phyloP scores from a whole-genome alignment of 2,797 vertebrate genomes.

The Neomorphus geoffroyi region DNA sequence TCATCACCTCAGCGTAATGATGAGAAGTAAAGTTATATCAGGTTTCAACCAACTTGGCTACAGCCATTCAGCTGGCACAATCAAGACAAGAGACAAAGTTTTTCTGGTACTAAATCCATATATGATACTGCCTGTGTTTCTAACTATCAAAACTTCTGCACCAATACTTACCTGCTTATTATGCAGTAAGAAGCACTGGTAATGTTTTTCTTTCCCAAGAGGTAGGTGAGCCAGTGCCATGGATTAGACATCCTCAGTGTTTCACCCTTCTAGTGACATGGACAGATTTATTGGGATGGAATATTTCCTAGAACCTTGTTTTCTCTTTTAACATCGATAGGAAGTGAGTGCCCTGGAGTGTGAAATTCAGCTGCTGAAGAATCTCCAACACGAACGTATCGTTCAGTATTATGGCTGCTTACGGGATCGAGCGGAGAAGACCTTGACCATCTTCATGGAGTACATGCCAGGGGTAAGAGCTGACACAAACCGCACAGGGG shows the following conservation, averaged over 20 bases:
- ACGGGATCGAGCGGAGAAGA: constrained; percentile 92
- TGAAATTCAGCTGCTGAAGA: constrained; percentile 98
- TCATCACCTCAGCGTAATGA: background rate
- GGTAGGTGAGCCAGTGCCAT: background rate
- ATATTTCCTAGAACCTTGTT: background rate
- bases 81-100: background rate
- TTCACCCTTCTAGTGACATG: background rate
- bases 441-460: constrained; percentile 98
- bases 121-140: background rate
- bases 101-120: background rate
- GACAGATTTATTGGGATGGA: background rate
- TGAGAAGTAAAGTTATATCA: background rate
- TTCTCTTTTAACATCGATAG: constrained; percentile 68
- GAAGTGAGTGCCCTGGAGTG: constrained; percentile 97
- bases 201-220: background rate
- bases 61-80: background rate
- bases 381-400: constrained; percentile 94
- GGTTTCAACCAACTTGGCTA: background rate
- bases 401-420: constrained; percentile 96
- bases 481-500: background rate
- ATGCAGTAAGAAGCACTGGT: background rate
- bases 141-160: background rate
- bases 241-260: background rate
- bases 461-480: constrained; percentile 95
- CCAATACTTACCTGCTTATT: background rate